Evolutionary conservation across 2,113 vertebrate species (phyloP), one percentile per base, ranked within the genome.

Genomic region (Macroglossus sobrinus): DNA sequence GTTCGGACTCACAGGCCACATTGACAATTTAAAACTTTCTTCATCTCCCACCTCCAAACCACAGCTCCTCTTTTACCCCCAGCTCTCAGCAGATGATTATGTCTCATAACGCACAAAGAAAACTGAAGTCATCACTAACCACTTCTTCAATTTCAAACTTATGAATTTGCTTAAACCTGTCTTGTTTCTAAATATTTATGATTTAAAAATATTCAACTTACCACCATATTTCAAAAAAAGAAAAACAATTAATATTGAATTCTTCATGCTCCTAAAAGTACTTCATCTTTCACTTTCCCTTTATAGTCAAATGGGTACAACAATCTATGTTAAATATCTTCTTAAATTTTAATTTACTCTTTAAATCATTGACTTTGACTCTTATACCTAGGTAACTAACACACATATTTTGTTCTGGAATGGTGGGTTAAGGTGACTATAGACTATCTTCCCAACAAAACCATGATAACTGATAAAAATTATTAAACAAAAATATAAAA

Each of bases 41-140:
- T 26, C 76, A 59, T 1, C 12, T 61, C 50, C 57, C 12, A 66
- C 1, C 30, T 45, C 7, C 2, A 45, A 71, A n/a, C 1, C 0
- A 4, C 16, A 8, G 53, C 13, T 47, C 30, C 7, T 53, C 11
- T 87, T 21, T 47, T 28, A 8, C 0, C 10, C 13, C 40, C 8
- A 30, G 18, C 3, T 78, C 26, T 92, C 38, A 85, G 13, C 1
- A 40, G 21, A 47, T 71, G 16, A 69, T 64, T 21, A 28, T 57
- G 5, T 59, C 11, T 91, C 21, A 43, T 26, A 63, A 80, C 74
- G 80, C n/a, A 68, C 15, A 91, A 4, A 38, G 71, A 89, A 88
- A 79, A 30, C 2, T 69, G 38, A 90, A 74, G 5, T 53, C 4
- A 64, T 74, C 2, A 40, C 38, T 84, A 7, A 55, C 12, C 24